These are phyloP conservation scores for Odontocerum albicorne DNA, from an alignment of 2,888 invertebrate genomes.

Conservation along the genomic window DNA sequence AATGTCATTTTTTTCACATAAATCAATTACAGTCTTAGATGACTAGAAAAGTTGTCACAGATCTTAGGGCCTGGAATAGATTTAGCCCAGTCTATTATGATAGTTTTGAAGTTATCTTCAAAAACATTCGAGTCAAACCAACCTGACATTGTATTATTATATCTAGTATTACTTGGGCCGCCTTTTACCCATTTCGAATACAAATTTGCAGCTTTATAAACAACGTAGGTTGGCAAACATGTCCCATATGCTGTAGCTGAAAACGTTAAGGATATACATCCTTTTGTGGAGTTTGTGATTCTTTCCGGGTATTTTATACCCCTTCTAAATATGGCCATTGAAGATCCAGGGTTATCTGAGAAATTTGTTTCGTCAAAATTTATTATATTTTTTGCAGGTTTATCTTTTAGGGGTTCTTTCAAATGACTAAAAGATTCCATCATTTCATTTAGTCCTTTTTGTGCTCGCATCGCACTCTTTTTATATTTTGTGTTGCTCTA, in stretches of 20 bases:
- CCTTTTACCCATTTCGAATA: no score
- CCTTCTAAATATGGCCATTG: background rate
- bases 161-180: no score
- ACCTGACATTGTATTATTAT: no score
- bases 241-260: conserved; percentile 1
- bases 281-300: background rate
- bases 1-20: no score
- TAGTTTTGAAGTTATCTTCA: no score
- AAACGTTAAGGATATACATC: conserved; percentile 1
- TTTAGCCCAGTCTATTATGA: no score
- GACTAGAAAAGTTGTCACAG: no score
- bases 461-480: background rate
- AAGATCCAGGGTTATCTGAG: background rate
- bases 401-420: background rate
- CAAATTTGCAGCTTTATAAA: no score
- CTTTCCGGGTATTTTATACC: conserved; percentile 5
- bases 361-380: conserved; percentile 8
- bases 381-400: conserved; percentile 1
- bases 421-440: background rate
- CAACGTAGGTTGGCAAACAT: no score
- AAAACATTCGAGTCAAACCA: no score
- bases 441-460: conserved; percentile 3
- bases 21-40: no score
- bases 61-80: no score
- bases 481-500: conserved; percentile 2